Percentiles rank a stretch among this genome's conserved stretches.
Conservation (phyloP, 2,113 vertebrate genomes). For the Acanthisitta chloris region DNA sequence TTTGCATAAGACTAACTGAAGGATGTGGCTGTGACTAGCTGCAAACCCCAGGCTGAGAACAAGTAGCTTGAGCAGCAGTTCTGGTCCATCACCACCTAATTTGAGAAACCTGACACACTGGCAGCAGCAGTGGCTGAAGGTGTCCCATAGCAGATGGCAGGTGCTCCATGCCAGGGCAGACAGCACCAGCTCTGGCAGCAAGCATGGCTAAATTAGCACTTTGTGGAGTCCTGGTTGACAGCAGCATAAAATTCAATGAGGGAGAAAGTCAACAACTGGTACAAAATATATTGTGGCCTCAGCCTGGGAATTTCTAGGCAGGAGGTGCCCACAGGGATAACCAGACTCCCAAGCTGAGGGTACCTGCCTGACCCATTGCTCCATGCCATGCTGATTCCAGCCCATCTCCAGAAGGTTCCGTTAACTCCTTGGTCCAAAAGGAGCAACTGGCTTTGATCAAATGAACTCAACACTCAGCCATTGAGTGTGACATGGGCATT, state of each 20-base stretch:
- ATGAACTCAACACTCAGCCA: background rate
- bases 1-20: background rate
- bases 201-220: background rate
- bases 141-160: constrained; percentile 12
- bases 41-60: background rate
- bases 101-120: background rate
- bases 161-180: background rate
- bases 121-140: background rate
- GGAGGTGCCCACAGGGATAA: background rate
- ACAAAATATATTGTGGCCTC: background rate
- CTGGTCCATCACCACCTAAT: background rate
- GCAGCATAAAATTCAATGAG: background rate
- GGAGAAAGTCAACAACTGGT: constrained; percentile 3
- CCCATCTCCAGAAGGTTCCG: background rate
- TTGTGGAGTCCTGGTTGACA: background rate
- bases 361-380: background rate
- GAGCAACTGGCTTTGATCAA: background rate
- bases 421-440: background rate
- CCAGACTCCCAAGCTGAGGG: background rate
- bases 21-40: background rate
- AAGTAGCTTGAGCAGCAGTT: background rate
- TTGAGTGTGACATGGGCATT: rapidly evolving
- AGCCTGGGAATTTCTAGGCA: background rate
- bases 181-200: background rate
- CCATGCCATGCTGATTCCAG: background rate